These are phyloP conservation scores for Pleuronectes platessa DNA, from an alignment of 2,113 vertebrate species.

Conservation along the genomic window DNA sequence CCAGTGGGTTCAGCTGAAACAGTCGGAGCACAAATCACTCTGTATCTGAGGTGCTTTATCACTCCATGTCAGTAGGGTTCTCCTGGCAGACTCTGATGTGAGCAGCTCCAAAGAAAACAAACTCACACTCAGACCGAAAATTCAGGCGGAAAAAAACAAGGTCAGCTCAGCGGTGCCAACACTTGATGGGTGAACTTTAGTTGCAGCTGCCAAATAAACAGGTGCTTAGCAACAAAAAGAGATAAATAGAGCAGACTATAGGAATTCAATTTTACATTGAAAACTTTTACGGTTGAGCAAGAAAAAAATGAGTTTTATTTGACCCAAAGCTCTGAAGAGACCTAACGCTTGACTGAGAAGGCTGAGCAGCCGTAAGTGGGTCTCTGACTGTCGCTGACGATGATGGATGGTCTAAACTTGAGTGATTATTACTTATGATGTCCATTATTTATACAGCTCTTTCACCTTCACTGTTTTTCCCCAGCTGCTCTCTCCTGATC, in stretches of 20 bases:
- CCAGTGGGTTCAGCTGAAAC: not conserved
- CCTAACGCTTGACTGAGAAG: not conserved
- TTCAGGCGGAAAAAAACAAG: not conserved
- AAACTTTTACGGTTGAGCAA: not conserved
- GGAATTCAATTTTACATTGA: slow-evolving; percentile 4
- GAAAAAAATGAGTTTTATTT: slow-evolving; percentile 19
- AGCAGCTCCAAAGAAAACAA: slow-evolving; percentile 14
- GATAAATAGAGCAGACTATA: slow-evolving; percentile 10
- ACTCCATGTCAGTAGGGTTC: not conserved
- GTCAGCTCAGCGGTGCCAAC: not conserved
- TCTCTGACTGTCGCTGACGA: not conserved
- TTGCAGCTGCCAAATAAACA: not conserved
- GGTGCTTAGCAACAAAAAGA: slow-evolving; percentile 1
- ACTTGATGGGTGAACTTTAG: not conserved
- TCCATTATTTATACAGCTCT: slow-evolving; percentile 10
- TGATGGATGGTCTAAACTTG: slow-evolving; percentile 16
- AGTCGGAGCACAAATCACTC: not conserved
- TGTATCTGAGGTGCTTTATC: not conserved
- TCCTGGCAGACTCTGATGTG: not conserved
- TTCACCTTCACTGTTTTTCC: not conserved
- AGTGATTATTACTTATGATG: slow-evolving; percentile 27
- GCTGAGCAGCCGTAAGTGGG: not conserved
- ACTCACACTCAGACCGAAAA: not conserved
- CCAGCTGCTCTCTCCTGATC: not conserved
- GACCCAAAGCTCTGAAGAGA: slow-evolving; percentile 11